Evolutionary conservation across 2,113 vertebrate genomes (phyloP), one percentile per base, ranked within the genome.

Genomic region (Mobula hypostoma): DNA sequence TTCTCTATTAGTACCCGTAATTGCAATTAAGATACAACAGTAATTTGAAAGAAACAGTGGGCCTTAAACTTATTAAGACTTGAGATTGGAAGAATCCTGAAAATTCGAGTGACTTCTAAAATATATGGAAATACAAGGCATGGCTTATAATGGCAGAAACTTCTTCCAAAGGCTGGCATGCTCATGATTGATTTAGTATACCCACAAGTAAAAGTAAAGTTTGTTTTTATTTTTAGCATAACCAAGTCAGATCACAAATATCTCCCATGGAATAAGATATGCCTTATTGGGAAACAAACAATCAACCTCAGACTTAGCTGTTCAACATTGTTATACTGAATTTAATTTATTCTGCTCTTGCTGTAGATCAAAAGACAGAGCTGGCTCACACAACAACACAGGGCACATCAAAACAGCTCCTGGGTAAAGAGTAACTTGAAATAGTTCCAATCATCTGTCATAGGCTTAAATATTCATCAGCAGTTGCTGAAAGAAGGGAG

Each of bases 261-360:
- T 90, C 61, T 15, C 61, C 32, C 7, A n/a, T 36, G 29, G 61
- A 90, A 90, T 66, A 66, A 63, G 14, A 90, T 90, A 68, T 68
- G 85, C 29, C 85, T 32, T 14, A 61, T 61, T 68, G 58, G 29
- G 19, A 66, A 66, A 32, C 15, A n/a, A 90, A 90, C 12, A 68
- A 90, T 90, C 2, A 15, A 7, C 40, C 7, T 66, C 14, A 66
- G n/a, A 21, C 85, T 90, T 63, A 90, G 85, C 85, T 90, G 85
- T 14, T 63, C 58, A 15, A 63, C 83, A 63, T 88, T 88, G 56
- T 61, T 58, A 63, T 11, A 27, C 83, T 88, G 83, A 88, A 88
- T 88, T 56, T 58, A 66, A 66, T 90, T 63, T 19, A n/a, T 15
- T 32, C 85, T 90, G 85, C 85, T 88, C 32, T 90, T 90, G 66